Base-by-base conservation (phyloP, 2,113 vertebrate species). In the Phainopepla nitens region DNA sequence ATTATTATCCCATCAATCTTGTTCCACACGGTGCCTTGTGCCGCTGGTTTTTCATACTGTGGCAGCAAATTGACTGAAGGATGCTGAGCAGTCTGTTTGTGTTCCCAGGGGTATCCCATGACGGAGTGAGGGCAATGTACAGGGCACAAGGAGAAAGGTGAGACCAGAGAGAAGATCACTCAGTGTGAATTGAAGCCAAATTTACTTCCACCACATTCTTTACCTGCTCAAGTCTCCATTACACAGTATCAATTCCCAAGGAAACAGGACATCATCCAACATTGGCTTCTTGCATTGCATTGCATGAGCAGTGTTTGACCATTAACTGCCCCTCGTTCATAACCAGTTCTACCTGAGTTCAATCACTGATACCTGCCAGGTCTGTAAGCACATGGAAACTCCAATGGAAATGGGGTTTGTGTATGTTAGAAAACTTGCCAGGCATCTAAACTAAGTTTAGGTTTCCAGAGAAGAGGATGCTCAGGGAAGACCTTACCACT, bases 11-110 rank as follows among this genome's bases (percentile, higher is more conserved):
- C 42, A 82, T 92, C 93, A 88, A 18, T 93, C 95, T 93, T 70
- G 27, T 76, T 83, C 53, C 51, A 35, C 54, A 27, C 57, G 13
- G 65, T 51, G 60, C 50, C 58, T 91, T 77, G 82, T 84, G 78
- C 50, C 4, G 24, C 86, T 80, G 49, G 1, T 79, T 93, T 51
- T 69, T 77, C 72, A 42, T 85, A 28, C 70, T 18, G 84, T 36
- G 88, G 75, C 47, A 13, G 72, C 84, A 90, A 93, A 96, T 84
- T 90, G 90, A 92, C 81, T 93, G 76, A 56, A 77, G 69, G 69
- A 90, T 19, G 8, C 60, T 5, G 10, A 69, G 36, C 44, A 58
- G 56, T 86, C 53, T 77, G 62, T 56, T 36, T 80, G 64, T 6
- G 5, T 8, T 91, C 88, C 70, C 72, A 62, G 18, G 76, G 36